phyloP scores from a whole-genome alignment of 2,888 invertebrate genomes.

The Pyralis farinalis region DNA sequence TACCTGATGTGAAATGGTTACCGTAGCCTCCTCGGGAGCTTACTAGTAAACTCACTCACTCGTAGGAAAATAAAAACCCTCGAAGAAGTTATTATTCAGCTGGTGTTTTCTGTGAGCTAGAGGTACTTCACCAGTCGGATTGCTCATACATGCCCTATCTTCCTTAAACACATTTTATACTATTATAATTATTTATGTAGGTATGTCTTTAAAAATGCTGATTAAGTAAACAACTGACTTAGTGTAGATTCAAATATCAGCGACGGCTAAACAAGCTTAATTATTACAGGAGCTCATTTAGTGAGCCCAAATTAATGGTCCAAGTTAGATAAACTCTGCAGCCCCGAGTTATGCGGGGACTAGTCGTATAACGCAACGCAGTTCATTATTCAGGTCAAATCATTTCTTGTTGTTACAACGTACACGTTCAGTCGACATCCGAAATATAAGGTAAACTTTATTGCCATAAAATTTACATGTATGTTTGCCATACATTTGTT shows the following conservation, averaged over 20 bases:
- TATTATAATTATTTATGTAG: no score
- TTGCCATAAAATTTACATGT: no score
- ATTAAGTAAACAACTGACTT: constrained; percentile 16
- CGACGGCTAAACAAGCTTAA: constrained; percentile 34
- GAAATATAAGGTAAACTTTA: no score
- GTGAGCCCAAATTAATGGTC: constrained; percentile 41
- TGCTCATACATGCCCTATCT: no score
- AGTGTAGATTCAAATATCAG: constrained; percentile 25
- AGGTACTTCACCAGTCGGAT: no score
- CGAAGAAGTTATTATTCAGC: not conserved
- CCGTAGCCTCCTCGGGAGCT: not conserved
- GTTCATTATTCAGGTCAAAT: constrained; percentile 21
- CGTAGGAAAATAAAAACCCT: no score
- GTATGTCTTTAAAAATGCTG: constrained; percentile 12
- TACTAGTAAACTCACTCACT: not conserved
- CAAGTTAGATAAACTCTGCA: constrained; percentile 36
- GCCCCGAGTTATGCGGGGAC: constrained; percentile 20
- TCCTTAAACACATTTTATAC: no score
- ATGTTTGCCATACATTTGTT: no score
- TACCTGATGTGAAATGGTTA: not conserved
- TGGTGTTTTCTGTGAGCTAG: no score
- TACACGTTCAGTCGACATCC: not conserved
- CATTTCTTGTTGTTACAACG: constrained; percentile 7
- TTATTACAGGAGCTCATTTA: constrained; percentile 40
- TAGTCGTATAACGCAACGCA: constrained; percentile 14